These are phyloP conservation scores for Cromileptes altivelis DNA, from an alignment of 2,113 vertebrate genomes.

Conservation along the genomic window DNA sequence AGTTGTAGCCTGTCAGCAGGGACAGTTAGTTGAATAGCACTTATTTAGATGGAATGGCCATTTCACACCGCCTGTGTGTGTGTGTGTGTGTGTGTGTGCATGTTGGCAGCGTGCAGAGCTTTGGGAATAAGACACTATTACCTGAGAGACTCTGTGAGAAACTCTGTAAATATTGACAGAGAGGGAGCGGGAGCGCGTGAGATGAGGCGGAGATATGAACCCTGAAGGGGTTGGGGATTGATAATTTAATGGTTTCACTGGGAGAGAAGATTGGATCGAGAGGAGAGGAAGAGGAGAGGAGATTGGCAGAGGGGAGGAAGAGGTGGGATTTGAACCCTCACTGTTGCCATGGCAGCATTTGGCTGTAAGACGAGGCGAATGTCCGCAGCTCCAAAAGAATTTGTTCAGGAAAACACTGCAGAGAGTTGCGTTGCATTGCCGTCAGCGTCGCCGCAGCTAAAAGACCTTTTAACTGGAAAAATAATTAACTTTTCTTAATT, in stretches of 20 bases:
- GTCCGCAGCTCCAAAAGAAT: constrained; percentile 13
- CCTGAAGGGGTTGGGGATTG: constrained; percentile 62
- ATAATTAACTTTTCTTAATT: constrained; percentile 54
- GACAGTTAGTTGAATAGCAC: constrained; percentile 68
- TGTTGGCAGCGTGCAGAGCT: constrained; percentile 44
- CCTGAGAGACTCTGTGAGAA: constrained; percentile 68
- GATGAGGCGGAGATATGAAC: constrained; percentile 68
- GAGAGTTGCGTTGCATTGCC: background rate
- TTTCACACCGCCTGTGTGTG: constrained; percentile 40
- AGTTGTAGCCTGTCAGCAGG: constrained; percentile 56
- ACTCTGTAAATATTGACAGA: constrained; percentile 78
- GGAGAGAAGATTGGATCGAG: constrained; percentile 63
- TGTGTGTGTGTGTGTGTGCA: constrained; percentile 7
- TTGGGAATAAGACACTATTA: constrained; percentile 77
- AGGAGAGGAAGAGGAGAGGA: constrained; percentile 2
- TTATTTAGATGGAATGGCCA: constrained; percentile 69
- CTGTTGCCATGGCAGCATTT: constrained; percentile 75
- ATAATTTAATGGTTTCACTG: constrained; percentile 79
- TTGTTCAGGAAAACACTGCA: constrained; percentile 6
- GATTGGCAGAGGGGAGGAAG: constrained; percentile 22
- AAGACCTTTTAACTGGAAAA: constrained; percentile 24
- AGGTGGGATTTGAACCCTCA: constrained; percentile 68
- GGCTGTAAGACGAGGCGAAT: constrained; percentile 32
- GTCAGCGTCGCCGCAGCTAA: constrained; percentile 4
- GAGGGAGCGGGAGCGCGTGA: constrained; percentile 33